Evolutionary conservation across 2,888 invertebrate species (phyloP), one percentile per base, ranked within the genome.

Genomic region (Hypomecis atomaria): DNA sequence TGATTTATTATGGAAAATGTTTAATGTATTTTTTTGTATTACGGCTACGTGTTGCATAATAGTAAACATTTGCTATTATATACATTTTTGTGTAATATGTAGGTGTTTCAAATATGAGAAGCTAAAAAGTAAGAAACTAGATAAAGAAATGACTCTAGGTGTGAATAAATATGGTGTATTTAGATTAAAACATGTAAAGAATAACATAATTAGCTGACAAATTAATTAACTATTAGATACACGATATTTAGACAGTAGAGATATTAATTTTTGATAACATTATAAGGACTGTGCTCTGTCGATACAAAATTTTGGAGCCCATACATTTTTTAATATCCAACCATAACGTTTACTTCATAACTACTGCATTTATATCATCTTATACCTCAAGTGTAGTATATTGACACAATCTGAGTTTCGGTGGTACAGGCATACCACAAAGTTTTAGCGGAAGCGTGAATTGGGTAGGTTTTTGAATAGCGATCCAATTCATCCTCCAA

Each of bases 1-100:
- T 86, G 83, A 83, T 79, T 84, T 78, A 77, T 81, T 81, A 83
- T 84, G 85, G 81, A 84, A 86, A 83, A 87, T 89, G 88, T 89
- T 87, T 84, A 85, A 84, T 86, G 88, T 89, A 81, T 85, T 81
- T 75, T 82, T 65, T 65, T 61, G 65, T 65, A 65, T 89, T 85
- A 84, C 86, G 84, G 85, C 86, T 89, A 88, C 88, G 86, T 90
- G 89, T 90, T 90, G 91, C 90, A 90, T 89, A 89, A 89, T 90
- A 90, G 90, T 88, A 86, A 83, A 83, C 72, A 87, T 85, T 86
- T 88, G 85, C 85, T 87, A 87, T 84, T 77, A 82, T 57, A 60
- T 63, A 67, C 62, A 79, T 86, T 86, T 87, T 85, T 89, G 86
- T 89, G 88, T 89, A 87, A 87, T 86, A 82, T 82, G 86, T 88